A percentile compares a stretch with the other conserved stretches of the same genome.
Evolutionary conservation across 2,797 vertebrate species (phyloP).

Genomic region (Trematomus bernacchii): DNA sequence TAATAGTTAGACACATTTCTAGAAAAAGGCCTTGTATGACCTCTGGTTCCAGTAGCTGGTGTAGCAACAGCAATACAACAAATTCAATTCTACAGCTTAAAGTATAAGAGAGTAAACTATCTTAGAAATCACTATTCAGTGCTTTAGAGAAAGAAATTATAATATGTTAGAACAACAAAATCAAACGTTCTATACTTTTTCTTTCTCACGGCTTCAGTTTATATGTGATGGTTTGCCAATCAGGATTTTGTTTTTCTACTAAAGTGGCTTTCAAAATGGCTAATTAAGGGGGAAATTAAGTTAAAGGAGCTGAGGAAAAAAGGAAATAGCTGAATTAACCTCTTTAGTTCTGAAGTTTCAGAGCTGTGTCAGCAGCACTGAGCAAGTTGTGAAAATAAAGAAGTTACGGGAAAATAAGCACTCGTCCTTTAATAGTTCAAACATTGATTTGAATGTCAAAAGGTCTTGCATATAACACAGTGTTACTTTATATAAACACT

Average conservation of each 20-base stretch:
- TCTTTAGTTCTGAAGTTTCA: constrained; percentile 2
- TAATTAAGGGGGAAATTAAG: constrained; percentile 39
- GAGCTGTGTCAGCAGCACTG: constrained; percentile 41
- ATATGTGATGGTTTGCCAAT: constrained; percentile 39
- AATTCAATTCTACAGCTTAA: background rate
- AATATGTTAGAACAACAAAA: background rate
- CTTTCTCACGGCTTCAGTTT: background rate
- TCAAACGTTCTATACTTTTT: background rate
- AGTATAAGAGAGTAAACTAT: background rate
- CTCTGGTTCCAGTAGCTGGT: background rate
- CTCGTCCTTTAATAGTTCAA: background rate
- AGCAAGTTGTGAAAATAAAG: constrained; percentile 15
- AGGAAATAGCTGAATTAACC: constrained; percentile 16
- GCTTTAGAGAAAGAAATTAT: background rate
- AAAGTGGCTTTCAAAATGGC: constrained; percentile 43
- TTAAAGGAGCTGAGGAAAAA: constrained; percentile 19
- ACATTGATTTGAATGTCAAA: background rate
- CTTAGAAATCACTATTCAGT: background rate
- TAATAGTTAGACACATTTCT: background rate
- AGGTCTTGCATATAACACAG: background rate
- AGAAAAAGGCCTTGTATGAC: background rate
- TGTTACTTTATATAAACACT: background rate
- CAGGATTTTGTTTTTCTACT: constrained; percentile 19
- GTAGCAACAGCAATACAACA: background rate
- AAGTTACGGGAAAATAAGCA: constrained; percentile 13